Evolutionary conservation across 2,113 vertebrate species (phyloP), one percentile per base, ranked within the genome.

Genomic region (Platysteira castanea): DNA sequence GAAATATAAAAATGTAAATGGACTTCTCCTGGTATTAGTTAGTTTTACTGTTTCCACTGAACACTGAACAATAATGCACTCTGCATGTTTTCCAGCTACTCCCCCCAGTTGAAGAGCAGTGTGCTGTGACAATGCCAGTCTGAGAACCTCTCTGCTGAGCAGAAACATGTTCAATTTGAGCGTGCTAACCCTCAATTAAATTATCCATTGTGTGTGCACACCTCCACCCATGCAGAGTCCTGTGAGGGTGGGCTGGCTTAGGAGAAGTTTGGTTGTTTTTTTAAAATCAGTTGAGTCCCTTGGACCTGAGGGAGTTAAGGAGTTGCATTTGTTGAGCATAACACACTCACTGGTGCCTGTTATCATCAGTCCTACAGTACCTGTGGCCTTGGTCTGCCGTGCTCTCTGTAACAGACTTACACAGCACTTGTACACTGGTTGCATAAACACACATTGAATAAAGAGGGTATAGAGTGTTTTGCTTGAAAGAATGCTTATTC

Each of bases 11-110:
- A 88, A 60, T 28, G 31, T 28, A 33, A 88, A 53, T 71, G 44
- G 63, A 5, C 12, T 77, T 37, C 27, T 53, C 3, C 49, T 28
- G 59, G 7, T 84, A 15, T 3, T 33, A 31, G 56, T 69, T 91
- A 27, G 30, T 49, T 57, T 53, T 23, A 28, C 4, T 71, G 7
- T 60, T 84, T 71, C 30, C 10, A 7, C 24, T 61, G 42, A 35
- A 65, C 65, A 10, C 2, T 2, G 53, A 53, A 2, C 1, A 7
- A 0, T 47, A 4, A 46, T 10, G 16, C 19, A 8, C 39, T 50
- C 46, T 80, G 39, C 7, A 0, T 53, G 17, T 64, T 73, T 89
- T 75, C 15, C 13, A 5, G 24, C 1, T 15, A 13, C 46, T 71
- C 13, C 49, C 5, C 10, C n/a, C 39, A n/a, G 37, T 6, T 81